These are phyloP conservation scores for Catharus minimus DNA, from an alignment of 2,113 vertebrate genomes.

Conservation along the genomic window DNA sequence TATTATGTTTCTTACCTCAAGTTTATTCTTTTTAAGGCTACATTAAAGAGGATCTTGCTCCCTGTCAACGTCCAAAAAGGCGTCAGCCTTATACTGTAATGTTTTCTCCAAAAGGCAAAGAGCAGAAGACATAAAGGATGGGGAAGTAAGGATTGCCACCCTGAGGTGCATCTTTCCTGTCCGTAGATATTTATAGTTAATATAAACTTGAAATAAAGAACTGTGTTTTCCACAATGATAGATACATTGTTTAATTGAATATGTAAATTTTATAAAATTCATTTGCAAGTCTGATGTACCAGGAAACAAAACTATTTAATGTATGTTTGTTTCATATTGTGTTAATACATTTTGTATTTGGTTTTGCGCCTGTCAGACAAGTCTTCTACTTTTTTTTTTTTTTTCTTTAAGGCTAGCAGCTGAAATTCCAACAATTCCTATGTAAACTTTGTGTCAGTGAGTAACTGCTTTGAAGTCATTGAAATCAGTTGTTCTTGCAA, in stretches of 20 bases:
- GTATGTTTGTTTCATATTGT: conserved; percentile 60
- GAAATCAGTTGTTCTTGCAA: neutral
- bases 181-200: conserved; percentile 76
- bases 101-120: conserved; percentile 87
- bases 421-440: neutral
- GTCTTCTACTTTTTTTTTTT: neutral
- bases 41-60: conserved; percentile 87
- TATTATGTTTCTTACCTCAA: neutral
- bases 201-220: conserved; percentile 63
- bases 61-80: conserved; percentile 83
- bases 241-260: neutral
- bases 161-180: neutral
- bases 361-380: conserved; percentile 67
- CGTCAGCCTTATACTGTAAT: conserved; percentile 85
- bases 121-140: conserved; percentile 75
- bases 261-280: conserved; percentile 42
- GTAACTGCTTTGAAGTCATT: neutral
- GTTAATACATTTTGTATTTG: conserved; percentile 59
- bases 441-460: neutral
- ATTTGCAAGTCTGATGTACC: conserved; percentile 21
- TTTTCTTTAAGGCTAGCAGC: neutral
- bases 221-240: conserved; percentile 17
- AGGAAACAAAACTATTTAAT: conserved; percentile 68
- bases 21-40: conserved; percentile 80
- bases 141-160: neutral